Evolutionary conservation across 1,140 invertebrate species (phyloP), one percentile per base, ranked within the genome.

Genomic region (Drosophila kohkoa): DNA sequence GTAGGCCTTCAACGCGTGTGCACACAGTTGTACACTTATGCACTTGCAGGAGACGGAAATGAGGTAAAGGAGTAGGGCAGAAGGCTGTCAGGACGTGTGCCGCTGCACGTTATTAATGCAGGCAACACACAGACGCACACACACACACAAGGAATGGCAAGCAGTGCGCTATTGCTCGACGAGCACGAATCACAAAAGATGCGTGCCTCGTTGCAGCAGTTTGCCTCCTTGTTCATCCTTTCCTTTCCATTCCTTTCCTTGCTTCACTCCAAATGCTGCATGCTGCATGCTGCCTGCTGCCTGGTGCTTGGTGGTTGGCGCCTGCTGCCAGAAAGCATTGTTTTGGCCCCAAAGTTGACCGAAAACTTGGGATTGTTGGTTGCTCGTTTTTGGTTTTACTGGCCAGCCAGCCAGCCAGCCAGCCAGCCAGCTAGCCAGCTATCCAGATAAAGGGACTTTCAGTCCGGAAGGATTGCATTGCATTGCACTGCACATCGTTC

Each of bases 281-380:
- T 38, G 35, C 7, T 38, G 35, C 32, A 1, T 32, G 32, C 32
- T 16, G 38, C n/a, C 0, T 30, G 41, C 16, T 28, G 11, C 20
- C 15, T 57, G 45, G 11, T 65, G 43, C 32, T 13, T 66, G 45
- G 54, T 73, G 60, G 30, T 38, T 69, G 46, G 66, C 16, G 66
- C 28, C 25, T 66, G 63, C 13, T 52, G 51, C 41, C 70, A 11
- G 43, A 45, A 13, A 54, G 80, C 82, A 87, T 83, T 87, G 83
- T 87, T 88, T 87, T 88, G 86, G 85, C 86, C 80, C 49, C 85
- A 88, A 88, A 88, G 85, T 88, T 88, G 85, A 88, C 85, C 85
- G 78, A 88, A 88, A 88, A 89, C 85, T 88, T 88, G 85, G 85
- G 85, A 88, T 88, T 88, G 78, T 88, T 89, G 85, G 85, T 85